These are phyloP conservation scores for Entelurus aequoreus DNA, from an alignment of 2,113 vertebrate genomes.

Conservation along the genomic window DNA sequence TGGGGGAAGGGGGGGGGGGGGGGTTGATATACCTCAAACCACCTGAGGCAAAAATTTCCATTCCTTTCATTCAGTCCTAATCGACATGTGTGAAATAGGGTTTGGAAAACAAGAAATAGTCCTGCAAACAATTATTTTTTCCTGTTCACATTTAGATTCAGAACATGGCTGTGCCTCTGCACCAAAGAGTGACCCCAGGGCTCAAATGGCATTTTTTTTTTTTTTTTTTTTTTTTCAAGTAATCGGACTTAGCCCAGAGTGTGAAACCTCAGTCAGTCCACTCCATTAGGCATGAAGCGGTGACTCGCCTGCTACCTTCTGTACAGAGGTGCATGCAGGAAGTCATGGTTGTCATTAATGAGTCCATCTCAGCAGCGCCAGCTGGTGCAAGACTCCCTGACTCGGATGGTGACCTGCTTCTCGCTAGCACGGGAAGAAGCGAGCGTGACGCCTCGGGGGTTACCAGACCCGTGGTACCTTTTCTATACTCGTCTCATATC, in stretches of 20 bases:
- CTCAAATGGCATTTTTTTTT: background rate
- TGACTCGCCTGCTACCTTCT: slow-evolving; percentile 24
- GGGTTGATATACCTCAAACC: background rate
- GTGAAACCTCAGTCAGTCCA: background rate
- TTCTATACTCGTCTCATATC: slow-evolving; percentile 35
- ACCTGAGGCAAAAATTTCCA: slow-evolving; percentile 5
- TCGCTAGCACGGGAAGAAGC: slow-evolving; percentile 11
- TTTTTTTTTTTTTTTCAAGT: slow-evolving; percentile 2
- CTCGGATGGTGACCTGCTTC: slow-evolving; percentile 30
- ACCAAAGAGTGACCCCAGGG: background rate
- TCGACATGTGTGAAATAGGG: background rate
- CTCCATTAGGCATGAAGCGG: slow-evolving; percentile 20
- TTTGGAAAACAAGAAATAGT: background rate
- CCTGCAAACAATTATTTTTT: background rate
- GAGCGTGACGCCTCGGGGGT: slow-evolving; percentile 35
- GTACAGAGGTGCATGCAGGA: slow-evolving; percentile 32
- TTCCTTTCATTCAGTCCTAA: slow-evolving; percentile 1
- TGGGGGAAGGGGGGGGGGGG: background rate
- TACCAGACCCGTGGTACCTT: slow-evolving; percentile 46
- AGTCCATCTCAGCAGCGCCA: slow-evolving; percentile 35
- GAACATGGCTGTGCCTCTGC: background rate
- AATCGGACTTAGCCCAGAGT: background rate
- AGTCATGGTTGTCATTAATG: slow-evolving; percentile 46
- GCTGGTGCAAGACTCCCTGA: slow-evolving; percentile 33
- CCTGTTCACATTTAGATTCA: background rate